Percentiles rank a stretch among this genome's conserved stretches.
Evolutionary conservation across 2,797 vertebrate genomes (phyloP).

Genomic region (Gadopsis bispinosus): DNA sequence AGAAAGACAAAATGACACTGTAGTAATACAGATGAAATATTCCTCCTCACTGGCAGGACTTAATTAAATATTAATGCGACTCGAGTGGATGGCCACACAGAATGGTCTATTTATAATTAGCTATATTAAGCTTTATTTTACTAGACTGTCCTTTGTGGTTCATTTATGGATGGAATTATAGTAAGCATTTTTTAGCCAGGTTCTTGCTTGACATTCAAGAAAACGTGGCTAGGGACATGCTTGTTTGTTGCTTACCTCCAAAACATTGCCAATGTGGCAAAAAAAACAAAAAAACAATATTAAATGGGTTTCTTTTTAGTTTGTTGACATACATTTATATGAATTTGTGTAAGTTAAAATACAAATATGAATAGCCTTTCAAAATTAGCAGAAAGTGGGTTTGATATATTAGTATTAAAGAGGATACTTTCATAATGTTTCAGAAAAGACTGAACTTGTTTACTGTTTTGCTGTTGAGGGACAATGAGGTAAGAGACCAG

Average conservation of each 20-base stretch:
- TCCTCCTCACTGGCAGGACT: slow-evolving; percentile 15
- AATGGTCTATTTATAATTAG: slow-evolving; percentile 21
- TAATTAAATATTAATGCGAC: slow-evolving; percentile 50
- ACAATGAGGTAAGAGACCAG: not conserved
- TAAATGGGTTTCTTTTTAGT: not conserved
- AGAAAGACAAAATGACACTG: slow-evolving; percentile 18
- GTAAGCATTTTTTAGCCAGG: not conserved
- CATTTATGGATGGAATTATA: not conserved
- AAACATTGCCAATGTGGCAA: not conserved
- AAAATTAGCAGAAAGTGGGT: not conserved
- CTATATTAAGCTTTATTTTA: not conserved
- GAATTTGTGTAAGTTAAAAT: too few species aligned
- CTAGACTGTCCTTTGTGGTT: not conserved
- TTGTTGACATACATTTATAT: too few species aligned
- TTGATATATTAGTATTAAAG: not conserved
- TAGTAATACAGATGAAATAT: slow-evolving; percentile 32
- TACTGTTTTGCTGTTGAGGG: not conserved
- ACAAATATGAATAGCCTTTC: not conserved
- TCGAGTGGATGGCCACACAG: slow-evolving; percentile 4
- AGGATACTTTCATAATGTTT: not conserved
- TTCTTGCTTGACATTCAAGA: not conserved
- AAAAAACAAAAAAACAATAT: too few species aligned
- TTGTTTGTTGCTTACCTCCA: not conserved
- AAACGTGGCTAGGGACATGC: not conserved
- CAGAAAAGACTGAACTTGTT: not conserved